These are phyloP conservation scores for Aphidius ervi DNA, from an alignment of 1,140 invertebrate genomes.

Conservation along the genomic window DNA sequence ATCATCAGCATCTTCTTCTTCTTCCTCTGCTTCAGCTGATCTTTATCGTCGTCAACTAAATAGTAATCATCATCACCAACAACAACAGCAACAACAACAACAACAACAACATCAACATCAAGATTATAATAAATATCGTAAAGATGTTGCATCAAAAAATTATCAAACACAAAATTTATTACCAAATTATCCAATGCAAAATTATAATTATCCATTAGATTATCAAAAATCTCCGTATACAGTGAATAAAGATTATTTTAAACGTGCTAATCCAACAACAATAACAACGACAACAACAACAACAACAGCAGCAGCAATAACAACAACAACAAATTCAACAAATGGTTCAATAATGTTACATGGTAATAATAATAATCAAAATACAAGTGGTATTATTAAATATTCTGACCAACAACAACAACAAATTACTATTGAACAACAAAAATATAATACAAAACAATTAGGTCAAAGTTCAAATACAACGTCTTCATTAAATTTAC, in stretches of 20 bases:
- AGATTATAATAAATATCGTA: conserved; percentile 31
- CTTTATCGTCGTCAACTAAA: no score
- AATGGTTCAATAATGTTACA: background rate
- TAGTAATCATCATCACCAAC: no score
- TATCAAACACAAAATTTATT: conserved; percentile 34
- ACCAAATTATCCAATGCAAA: conserved; percentile 42
- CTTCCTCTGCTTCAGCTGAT: no score
- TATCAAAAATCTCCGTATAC: conserved; percentile 46
- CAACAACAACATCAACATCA: no score
- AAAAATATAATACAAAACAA: conserved; percentile 41
- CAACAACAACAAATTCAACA: conserved; percentile 7
- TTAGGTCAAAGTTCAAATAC: conserved; percentile 25
- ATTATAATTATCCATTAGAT: conserved; percentile 38
- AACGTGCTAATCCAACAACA: conserved; percentile 20
- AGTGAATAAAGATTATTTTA: conserved; percentile 35
- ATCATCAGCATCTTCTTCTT: no score
- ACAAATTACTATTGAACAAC: conserved; percentile 42
- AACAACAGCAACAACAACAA: no score
- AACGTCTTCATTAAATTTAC: conserved; percentile 27
- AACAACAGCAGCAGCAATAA: no score
- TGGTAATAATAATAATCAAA: no score
- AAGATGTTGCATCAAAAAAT: conserved; percentile 35
- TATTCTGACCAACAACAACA: conserved; percentile 18
- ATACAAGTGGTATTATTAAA: no score
- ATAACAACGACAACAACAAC: no score